phyloP scores from a whole-genome alignment of 2,797 vertebrate species.

The Bovichtus diacanthus region DNA sequence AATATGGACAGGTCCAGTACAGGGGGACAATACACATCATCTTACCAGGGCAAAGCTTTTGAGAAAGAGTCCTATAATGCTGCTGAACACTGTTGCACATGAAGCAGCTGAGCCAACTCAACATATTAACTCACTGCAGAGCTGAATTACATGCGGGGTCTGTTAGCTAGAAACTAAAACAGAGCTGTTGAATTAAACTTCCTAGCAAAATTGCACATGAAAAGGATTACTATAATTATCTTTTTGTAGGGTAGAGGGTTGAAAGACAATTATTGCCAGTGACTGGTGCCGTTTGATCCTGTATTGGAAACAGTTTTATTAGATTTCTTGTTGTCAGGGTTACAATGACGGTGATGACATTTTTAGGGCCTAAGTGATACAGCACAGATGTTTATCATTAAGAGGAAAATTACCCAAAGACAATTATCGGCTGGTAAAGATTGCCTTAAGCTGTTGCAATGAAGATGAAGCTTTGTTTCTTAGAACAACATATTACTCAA shows the following conservation, averaged over 20 bases:
- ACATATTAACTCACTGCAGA: conserved; percentile 28
- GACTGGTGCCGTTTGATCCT: conserved; percentile 22
- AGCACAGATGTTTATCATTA: conserved; percentile 49
- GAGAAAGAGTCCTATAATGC: conserved; percentile 8
- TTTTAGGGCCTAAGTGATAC: conserved; percentile 33
- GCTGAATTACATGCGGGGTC: conserved; percentile 41
- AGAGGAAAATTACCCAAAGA: conserved; percentile 18
- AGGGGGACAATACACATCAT: conserved; percentile 29
- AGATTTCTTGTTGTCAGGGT: conserved; percentile 23
- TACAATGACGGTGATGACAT: conserved; percentile 24
- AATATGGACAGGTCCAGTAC: conserved; percentile 27
- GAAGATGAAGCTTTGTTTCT: conserved; percentile 19
- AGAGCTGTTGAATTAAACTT: conserved; percentile 38
- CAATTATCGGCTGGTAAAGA: conserved; percentile 30
- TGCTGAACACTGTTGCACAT: conserved; percentile 19
- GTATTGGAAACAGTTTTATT: conserved; percentile 41
- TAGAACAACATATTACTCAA: conserved; percentile 3
- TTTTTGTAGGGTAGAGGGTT: conserved; percentile 4
- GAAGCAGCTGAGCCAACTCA: conserved; percentile 32
- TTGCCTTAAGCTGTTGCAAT: neutral
- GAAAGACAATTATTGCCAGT: conserved; percentile 32
- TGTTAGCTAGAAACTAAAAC: conserved; percentile 48
- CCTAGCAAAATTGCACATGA: conserved; percentile 36
- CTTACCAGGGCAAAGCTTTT: conserved; percentile 16
- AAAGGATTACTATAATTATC: conserved; percentile 20